phyloP scores from a whole-genome alignment of 2,888 invertebrate genomes.

The Yponomeuta malinellus region DNA sequence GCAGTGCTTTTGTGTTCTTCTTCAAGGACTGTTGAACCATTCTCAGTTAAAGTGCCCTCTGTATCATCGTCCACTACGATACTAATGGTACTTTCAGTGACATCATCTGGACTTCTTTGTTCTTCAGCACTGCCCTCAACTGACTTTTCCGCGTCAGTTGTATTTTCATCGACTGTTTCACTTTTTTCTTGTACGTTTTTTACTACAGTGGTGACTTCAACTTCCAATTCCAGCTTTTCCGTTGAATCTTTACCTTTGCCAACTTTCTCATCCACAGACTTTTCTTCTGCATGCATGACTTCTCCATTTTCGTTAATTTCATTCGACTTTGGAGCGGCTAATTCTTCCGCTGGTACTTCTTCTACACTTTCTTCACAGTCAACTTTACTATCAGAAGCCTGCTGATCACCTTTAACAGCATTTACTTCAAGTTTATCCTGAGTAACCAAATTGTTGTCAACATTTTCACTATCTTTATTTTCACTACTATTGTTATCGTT shows the following conservation, averaged over 20 bases:
- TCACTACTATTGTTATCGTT: too few relatives aligned
- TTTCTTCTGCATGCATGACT: too few relatives aligned
- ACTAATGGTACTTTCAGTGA: not conserved
- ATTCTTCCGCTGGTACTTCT: not conserved
- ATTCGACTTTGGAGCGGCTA: not conserved
- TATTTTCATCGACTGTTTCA: not conserved
- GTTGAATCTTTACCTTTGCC: not conserved
- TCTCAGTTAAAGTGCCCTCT: not conserved
- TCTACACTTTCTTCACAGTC: not conserved
- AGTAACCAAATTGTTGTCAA: not conserved
- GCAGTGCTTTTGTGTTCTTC: not conserved
- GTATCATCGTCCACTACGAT: not conserved
- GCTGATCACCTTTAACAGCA: not conserved
- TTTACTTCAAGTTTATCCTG: not conserved
- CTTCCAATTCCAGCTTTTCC: not conserved
- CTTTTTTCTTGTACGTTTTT: not conserved
- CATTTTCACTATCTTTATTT: too few relatives aligned
- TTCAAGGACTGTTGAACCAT: not conserved
- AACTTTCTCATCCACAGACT: not conserved
- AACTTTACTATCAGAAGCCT: not conserved
- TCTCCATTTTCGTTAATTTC: not conserved
- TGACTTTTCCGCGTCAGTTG: not conserved
- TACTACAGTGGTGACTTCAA: not conserved
- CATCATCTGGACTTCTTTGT: not conserved
- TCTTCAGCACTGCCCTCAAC: not conserved